Evolutionary conservation across 2,113 vertebrate species (phyloP), one percentile per base, ranked within the genome.

Genomic region (Nothoprocta perdicaria): DNA sequence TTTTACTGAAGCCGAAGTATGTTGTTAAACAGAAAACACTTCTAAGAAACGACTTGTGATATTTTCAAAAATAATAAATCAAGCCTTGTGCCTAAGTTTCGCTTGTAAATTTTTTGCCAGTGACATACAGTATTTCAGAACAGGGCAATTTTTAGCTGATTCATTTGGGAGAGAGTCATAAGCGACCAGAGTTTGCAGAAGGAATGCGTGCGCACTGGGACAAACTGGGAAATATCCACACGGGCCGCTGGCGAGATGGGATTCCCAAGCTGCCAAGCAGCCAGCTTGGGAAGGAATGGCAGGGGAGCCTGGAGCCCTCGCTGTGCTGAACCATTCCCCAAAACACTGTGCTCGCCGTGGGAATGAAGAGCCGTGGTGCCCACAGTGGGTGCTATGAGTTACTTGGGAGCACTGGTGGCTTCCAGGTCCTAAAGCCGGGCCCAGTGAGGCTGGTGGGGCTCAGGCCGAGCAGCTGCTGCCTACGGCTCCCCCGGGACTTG

Each of bases 21-120:
- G n/a, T 94, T 92, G 89, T 86, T 88, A 88, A 96, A 81, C 48
- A 85, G 60, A 94, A 95, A 92, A 89, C 55, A 80, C 40, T 95
- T 90, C 84, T 91, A 65, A 92, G 80, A 94, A 92, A 93, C 50
- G 58, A 55, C 48, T 40, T 8, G 3, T 29, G 10, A 29, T 78
- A 65, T 82, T 83, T 81, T 73, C 57, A 93, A 45, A 93, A 82
- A 75, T 35, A 83, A 79, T 78, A 92, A 96, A 80, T 78, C 74
- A 87, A 75, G 43, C 26, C 17, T 76, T 71, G 18, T 15, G 15
- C 8, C 8, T 81, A 92, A 85, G 48, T 89, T 92, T 33, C 89
- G n/a, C 40, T 58, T 17, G 2, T 86, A 73, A 21, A 24, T 71
- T 71, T 86, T 94, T 84, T 88, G 22, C 55, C 72, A 16, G 38